Base-by-base conservation (phyloP, 2,797 vertebrate genomes). In the Dromococcyx pavoninus region DNA sequence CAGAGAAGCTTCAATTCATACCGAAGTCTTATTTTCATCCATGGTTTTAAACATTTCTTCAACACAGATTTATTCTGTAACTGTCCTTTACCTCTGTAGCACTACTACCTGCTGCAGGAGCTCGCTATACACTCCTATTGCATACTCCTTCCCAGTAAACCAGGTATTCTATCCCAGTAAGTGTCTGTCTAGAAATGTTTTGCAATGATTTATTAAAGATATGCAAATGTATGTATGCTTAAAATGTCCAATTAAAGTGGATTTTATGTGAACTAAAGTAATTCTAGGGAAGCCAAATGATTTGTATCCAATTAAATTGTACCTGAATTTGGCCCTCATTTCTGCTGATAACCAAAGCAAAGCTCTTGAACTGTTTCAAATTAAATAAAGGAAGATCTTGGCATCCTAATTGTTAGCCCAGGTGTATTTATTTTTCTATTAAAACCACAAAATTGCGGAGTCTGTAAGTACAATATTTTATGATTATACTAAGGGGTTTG, bases 391-490 rank as follows among this genome's bases (percentile, higher is more conserved):
- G 64, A 71, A 86, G 85, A 87, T 39, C 81, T 77, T 85, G 74
- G 84, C 91, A 94, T 83, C 71, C 65, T 85, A 76, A 71, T n/a
- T 89, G 53, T 76, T 90, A 95, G 75, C 30, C 61, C 92, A 95
- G 84, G 88, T 87, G 75, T 81, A 92, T 96, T 95, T 94, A 79
- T 89, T 91, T 95, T 95, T 91, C 92, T 92, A 77, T 89, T 94
- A 87, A 87, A 95, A 85, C 0, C 21, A 77, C 57, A 92, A 96
- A 85, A 89, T 77, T 60, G 71, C 79, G 41, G 81, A 76, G 56
- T 89, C 91, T 82, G 5, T 73, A 88, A 95, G 72, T 39, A 89
- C 33, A 89, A 8, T 83, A 74, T 80, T 91, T 91, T 89, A 71
- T 87, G 65, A 91, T 85, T 87, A 69, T 72, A 85, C 84, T 51